Conservation (phyloP, 2,888 invertebrate species). For the Caradrina clavipalpis region DNA sequence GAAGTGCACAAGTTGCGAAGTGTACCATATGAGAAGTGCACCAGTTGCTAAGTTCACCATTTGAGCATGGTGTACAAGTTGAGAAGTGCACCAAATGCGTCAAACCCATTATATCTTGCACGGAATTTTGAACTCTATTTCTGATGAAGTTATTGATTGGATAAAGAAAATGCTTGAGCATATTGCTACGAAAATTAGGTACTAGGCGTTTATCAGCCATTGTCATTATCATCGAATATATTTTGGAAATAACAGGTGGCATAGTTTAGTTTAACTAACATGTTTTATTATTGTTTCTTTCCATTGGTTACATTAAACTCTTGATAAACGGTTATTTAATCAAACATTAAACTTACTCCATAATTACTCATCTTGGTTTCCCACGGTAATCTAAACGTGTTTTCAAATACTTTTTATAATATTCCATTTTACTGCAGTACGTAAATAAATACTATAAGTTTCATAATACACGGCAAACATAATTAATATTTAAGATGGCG, state of each 20-base stretch:
- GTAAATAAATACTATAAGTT: background rate
- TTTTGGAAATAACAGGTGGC: background rate
- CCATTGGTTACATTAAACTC: background rate
- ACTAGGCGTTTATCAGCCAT: background rate
- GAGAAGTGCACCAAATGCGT: too few relatives aligned
- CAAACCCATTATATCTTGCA: too few relatives aligned
- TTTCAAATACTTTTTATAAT: background rate
- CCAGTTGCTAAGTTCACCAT: too few relatives aligned
- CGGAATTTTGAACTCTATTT: too few relatives aligned
- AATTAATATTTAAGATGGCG: background rate
- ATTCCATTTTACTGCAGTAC: conserved; percentile 45
- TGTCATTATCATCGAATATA: background rate
- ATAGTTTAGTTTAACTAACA: background rate
- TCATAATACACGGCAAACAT: background rate
- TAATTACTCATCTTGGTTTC: background rate
- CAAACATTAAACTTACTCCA: background rate
- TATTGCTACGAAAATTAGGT: too few relatives aligned
- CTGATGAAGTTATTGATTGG: too few relatives aligned
- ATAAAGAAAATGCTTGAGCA: too few relatives aligned
- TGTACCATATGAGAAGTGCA: too few relatives aligned
- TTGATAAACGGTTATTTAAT: too few relatives aligned
- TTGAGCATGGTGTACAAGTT: too few relatives aligned
- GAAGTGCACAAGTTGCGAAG: too few relatives aligned
- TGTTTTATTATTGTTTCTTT: background rate
- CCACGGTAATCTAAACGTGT: conserved; percentile 46